Percentiles rank a stretch among this genome's conserved stretches.
Evolutionary conservation across 1,140 invertebrate genomes (phyloP).

Genomic region (Diprion similis): DNA sequence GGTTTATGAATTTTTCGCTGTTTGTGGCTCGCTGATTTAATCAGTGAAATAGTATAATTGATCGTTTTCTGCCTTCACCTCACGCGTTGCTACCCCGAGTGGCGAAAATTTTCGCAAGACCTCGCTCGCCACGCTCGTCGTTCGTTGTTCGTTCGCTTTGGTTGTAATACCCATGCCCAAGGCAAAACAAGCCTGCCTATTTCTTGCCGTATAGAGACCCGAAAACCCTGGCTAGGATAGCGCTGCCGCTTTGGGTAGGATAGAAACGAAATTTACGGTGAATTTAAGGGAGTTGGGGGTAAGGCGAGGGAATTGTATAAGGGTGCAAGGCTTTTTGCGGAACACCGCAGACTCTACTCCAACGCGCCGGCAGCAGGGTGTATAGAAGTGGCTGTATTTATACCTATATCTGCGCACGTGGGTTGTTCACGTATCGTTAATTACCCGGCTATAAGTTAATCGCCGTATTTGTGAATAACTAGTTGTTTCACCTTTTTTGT

Average conservation of each 20-base stretch:
- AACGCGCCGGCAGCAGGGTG: no score
- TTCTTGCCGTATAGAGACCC: background rate
- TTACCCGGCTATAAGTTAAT: background rate
- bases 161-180: background rate
- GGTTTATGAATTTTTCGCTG: no score
- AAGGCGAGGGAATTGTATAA: background rate
- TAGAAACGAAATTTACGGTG: background rate
- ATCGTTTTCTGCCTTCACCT: no score
- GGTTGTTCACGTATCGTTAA: background rate
- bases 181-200: background rate
- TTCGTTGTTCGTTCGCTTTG: no score
- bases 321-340: background rate
- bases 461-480: background rate
- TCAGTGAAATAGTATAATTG: no score
- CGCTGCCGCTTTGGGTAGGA: background rate
- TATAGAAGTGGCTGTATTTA: no score
- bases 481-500: background rate
- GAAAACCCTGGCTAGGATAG: background rate
- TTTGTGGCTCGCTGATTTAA: no score
- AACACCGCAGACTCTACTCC: background rate
- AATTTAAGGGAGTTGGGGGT: background rate
- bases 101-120: no score
- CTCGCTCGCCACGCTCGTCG: no score
- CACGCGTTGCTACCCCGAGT: no score
- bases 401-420: no score